Conservation (phyloP, 2,888 invertebrate genomes). For the Nemapogon koenigi region DNA sequence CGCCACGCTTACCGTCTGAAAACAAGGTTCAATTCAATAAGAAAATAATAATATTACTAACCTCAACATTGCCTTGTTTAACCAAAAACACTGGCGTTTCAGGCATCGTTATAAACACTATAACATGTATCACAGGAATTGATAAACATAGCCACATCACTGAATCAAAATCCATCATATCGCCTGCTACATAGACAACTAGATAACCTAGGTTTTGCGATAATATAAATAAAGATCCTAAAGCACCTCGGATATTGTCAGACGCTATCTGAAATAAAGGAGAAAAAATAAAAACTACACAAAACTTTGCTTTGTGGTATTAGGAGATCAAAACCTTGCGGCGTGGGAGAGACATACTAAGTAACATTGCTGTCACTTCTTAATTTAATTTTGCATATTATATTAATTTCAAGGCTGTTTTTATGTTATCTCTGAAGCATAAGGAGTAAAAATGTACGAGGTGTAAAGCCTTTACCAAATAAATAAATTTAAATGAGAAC, state of each 20-base stretch:
- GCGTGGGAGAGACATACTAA: too few species aligned
- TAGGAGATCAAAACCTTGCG: too few species aligned
- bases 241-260: slow-evolving; percentile 49
- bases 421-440: too few species aligned
- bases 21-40: too few species aligned
- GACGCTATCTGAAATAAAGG: slow-evolving; percentile 43
- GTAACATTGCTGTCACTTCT: too few species aligned
- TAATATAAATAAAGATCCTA: slow-evolving; percentile 53
- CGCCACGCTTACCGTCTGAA: not conserved
- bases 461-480: too few species aligned
- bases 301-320: too few species aligned
- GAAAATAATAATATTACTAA: slow-evolving; percentile 21
- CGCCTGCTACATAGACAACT: slow-evolving; percentile 49
- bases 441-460: too few species aligned
- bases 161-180: slow-evolving; percentile 37
- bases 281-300: too few species aligned
- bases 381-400: too few species aligned
- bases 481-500: too few species aligned
- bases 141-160: slow-evolving; percentile 51
- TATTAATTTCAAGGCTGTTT: too few species aligned
- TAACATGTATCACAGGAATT: slow-evolving; percentile 39
- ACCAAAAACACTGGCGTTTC: slow-evolving; percentile 56
- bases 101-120: slow-evolving; percentile 48
- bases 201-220: slow-evolving; percentile 54
- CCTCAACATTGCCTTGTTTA: slow-evolving; percentile 49